A percentile compares a stretch with the other conserved stretches of the same genome.
Evolutionary conservation across 2,797 vertebrate species (phyloP).

Genomic region (Poliocrania exsul): DNA sequence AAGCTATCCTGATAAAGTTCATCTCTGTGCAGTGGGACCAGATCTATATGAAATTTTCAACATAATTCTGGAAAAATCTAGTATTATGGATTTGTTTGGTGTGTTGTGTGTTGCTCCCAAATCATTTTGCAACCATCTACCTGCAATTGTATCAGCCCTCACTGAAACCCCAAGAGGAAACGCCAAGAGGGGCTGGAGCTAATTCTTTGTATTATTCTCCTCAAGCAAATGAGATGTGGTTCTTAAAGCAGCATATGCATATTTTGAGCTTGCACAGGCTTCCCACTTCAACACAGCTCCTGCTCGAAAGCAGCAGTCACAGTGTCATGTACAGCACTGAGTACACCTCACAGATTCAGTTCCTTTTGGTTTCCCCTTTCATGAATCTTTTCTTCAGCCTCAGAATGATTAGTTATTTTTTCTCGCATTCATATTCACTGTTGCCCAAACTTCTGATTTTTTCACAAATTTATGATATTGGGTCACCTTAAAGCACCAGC

Average conservation of each 20-base stretch:
- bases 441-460: neutral
- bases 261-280: accelerated
- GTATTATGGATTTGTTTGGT: neutral
- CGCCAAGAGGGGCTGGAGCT: neutral
- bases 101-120: neutral
- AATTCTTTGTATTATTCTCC: neutral
- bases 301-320: neutral
- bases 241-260: neutral
- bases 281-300: neutral
- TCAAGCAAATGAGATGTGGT: neutral
- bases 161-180: neutral
- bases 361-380: neutral
- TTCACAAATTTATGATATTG: neutral
- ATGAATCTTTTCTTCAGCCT: neutral
- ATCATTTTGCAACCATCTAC: neutral
- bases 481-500: neutral
- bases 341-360: neutral
- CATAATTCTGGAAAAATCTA: neutral
- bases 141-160: neutral
- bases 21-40: neutral
- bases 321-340: neutral
- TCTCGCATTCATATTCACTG: neutral
- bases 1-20: neutral
- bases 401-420: neutral
- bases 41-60: neutral